Conservation (phyloP, 1,140 invertebrate species). For the Theocolax elegans region DNA sequence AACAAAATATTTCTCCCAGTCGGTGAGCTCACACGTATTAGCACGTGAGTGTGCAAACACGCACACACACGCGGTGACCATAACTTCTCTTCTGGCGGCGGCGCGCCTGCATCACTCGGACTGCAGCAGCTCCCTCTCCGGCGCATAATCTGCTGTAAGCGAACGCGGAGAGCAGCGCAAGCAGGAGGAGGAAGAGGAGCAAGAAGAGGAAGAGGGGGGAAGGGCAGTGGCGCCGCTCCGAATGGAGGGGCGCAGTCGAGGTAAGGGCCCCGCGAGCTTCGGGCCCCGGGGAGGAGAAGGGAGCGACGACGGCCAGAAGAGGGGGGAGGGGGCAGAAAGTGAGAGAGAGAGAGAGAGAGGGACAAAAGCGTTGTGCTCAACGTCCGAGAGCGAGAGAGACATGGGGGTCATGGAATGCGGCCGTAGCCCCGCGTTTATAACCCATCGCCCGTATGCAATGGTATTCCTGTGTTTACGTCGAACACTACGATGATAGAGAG, state of each 20-base stretch:
- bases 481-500: too few species aligned
- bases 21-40: conserved; percentile 44
- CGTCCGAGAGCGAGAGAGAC: conserved; percentile 35
- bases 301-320: conserved; percentile 51
- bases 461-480: conserved; percentile 67
- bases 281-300: neutral
- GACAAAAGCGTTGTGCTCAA: conserved; percentile 37
- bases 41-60: neutral
- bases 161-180: neutral
- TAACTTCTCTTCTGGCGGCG: neutral
- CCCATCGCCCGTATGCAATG: conserved; percentile 53
- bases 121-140: neutral
- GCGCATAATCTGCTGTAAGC: conserved; percentile 16
- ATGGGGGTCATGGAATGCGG: conserved; percentile 63
- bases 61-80: neutral
- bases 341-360: conserved; percentile 35
- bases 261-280: neutral
- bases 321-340: too few species aligned
- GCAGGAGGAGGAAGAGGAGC: conserved; percentile 16
- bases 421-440: conserved; percentile 57
- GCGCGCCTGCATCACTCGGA: neutral
- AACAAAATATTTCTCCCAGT: conserved; percentile 64
- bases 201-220: conserved; percentile 29
- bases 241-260: conserved; percentile 5
- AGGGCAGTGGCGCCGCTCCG: conserved; percentile 58